Base-by-base conservation (phyloP, 1,140 invertebrate genomes). In the Druon quercuslanigerum region DNA sequence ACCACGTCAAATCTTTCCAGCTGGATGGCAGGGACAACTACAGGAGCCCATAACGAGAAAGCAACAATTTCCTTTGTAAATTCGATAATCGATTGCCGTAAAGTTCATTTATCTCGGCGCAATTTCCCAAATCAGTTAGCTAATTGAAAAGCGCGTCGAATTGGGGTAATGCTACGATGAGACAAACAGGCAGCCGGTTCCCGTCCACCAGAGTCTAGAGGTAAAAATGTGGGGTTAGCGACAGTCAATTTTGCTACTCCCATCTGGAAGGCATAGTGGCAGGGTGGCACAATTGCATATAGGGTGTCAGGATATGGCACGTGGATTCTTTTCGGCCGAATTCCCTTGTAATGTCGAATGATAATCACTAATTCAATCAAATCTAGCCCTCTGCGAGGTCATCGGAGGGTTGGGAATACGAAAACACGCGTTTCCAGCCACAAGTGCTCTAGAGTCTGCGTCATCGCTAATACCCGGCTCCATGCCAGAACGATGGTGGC, bases 381-480 rank as follows among this genome's bases (percentile, higher is more conserved):
- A 79, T 73, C 71, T 57, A 57, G 66, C 73, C 25, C 33, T 73
- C 71, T 75, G 50, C 73, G 81, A 51, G 50, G 74, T 70, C 33
- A 57, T 73, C 46, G 51, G 6, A 77, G 76, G 52, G 71, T 17
- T 71, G 73, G 71, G 50, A 83, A 87, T 83, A 81, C 79, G 81
- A 85, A 87, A 87, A 86, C 84, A 86, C 83, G 85, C 85, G 85
- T 82, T 79, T 82, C 78, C 76, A 79, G 77, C 79, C 84, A 74
- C 75, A 82, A 86, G 86, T 86, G 83, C 82, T 82, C 85, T 82
- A 76, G 73, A 83, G 77, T 83, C 79, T 75, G 82, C 83, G 82
- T 78, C 84, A 83, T 87, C 83, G 78, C 86, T 90, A 88, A 90
- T 90, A 87, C 84, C 83, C 75, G 78, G 85, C 82, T 88, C 83